Evolutionary conservation across 2,888 invertebrate genomes (phyloP).

Genomic region (Cryptocephalus primarius): DNA sequence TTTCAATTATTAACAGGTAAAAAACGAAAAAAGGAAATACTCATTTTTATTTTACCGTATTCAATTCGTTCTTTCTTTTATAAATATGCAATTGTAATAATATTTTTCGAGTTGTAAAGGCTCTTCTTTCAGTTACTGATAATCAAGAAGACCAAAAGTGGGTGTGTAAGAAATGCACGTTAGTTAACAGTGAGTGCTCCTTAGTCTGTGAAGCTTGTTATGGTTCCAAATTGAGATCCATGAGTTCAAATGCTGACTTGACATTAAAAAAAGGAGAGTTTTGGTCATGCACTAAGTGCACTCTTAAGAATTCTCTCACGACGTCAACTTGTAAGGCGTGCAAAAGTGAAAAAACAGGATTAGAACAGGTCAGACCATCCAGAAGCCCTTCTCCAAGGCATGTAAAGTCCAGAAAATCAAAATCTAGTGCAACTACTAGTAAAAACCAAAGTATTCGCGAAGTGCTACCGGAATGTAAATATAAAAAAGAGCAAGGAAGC

Average conservation of each 20-base stretch:
- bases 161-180: slow-evolving; percentile 81
- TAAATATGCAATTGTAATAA: not conserved
- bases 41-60: not conserved
- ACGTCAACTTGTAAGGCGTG: slow-evolving; percentile 63
- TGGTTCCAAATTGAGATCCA: slow-evolving; percentile 65
- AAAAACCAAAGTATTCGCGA: not conserved
- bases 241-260: slow-evolving; percentile 52
- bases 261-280: slow-evolving; percentile 61
- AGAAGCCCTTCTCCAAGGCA: slow-evolving; percentile 46
- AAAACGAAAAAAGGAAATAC: not conserved
- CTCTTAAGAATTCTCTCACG: slow-evolving; percentile 66
- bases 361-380: slow-evolving; percentile 28
- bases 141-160: slow-evolving; percentile 45
- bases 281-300: slow-evolving; percentile 74
- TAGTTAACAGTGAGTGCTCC: slow-evolving; percentile 62
- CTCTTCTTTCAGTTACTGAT: slow-evolving; percentile 9
- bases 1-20: slow-evolving; percentile 50
- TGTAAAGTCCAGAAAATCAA: slow-evolving; percentile 16
- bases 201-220: slow-evolving; percentile 78
- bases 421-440: not conserved
- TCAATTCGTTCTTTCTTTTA: not conserved
- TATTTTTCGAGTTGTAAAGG: not conserved
- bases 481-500: not conserved
- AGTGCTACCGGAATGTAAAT: no score
- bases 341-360: slow-evolving; percentile 46